Base-by-base conservation (phyloP, 37 sponge, comb jelly and placozoan species). In the Corticium candelabrum region DNA sequence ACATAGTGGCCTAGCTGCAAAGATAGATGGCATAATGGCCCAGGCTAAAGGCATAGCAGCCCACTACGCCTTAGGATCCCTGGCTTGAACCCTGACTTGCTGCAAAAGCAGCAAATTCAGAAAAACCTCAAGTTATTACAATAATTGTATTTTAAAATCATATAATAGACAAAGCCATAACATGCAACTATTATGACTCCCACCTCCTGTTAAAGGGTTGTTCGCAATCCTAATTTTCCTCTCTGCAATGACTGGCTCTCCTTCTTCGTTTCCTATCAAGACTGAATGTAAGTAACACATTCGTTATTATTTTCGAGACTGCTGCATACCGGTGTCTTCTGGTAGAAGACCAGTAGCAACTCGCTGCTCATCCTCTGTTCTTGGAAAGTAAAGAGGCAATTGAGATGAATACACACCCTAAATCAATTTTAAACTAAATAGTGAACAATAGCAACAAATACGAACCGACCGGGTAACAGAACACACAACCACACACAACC, bases 181-280 rank as follows among this genome's bases (percentile, higher is more conserved):
- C 15, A 50, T 50, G 15, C 11, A 50, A 27, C 11, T 50, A 50
- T 50, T 50, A 27, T 50, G 15, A 27, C 21, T 27, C 21, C 62
- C 21, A 50, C 62, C 62, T 50, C 11, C 21, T 27, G 62, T 21
- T 21, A 41, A 15, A 33, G 91, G 91, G 38, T 82, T 77, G 40
- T 79, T 79, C n/a, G 77, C 5, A 4, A 92, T 92, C 15, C 93
- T 40, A 4, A 92, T 92, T 82, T 71, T 37, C 39, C 93, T 70
- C 85, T 92, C 93, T 35, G 68, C 80, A 41, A 92, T 92, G 31
- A 86, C 78, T 56, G 93, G 93, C 80, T 92, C 93, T 37, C 93
- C 93, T 73, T 71, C 76, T 67, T 84, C 87, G 38, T 89, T 84
- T 0, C 93, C 93, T 85, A 62, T 7, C 33, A 41, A 4, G 38